Conservation (phyloP, 2,888 invertebrate genomes). For the Cantharis rufa region DNA sequence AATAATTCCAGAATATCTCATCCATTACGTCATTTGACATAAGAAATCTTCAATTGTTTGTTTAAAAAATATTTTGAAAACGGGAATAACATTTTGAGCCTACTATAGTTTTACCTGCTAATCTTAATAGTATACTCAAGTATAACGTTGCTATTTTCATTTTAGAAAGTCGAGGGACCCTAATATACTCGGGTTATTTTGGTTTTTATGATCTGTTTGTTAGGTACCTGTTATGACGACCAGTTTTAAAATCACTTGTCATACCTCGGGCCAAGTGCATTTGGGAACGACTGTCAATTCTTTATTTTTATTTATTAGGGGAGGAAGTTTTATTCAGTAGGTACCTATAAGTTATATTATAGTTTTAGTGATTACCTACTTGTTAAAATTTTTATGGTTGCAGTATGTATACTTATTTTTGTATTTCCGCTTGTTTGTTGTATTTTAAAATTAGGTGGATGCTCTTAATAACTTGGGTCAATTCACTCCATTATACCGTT, state of each 20-base stretch:
- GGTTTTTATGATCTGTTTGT: background rate
- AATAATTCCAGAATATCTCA: background rate
- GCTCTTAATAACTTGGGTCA: background rate
- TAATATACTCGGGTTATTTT: background rate
- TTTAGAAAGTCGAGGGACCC: background rate
- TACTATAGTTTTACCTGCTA: background rate
- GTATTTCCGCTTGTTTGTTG: background rate
- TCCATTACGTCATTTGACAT: background rate
- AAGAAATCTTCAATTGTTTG: background rate
- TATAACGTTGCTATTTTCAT: background rate
- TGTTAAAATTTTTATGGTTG: background rate
- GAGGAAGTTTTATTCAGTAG: background rate
- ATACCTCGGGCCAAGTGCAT: background rate
- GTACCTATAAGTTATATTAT: background rate
- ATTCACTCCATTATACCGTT: background rate
- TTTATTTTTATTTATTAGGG: background rate
- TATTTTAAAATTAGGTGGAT: background rate
- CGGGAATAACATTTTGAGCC: background rate
- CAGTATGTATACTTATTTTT: background rate
- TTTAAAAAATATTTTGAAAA: background rate
- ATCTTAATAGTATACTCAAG: too few relatives aligned
- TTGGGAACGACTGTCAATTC: background rate
- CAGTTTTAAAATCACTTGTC: background rate
- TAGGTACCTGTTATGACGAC: background rate
- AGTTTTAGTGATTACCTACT: background rate